Conservation (phyloP, 2,797 vertebrate genomes). For the Esox masquinongy region DNA sequence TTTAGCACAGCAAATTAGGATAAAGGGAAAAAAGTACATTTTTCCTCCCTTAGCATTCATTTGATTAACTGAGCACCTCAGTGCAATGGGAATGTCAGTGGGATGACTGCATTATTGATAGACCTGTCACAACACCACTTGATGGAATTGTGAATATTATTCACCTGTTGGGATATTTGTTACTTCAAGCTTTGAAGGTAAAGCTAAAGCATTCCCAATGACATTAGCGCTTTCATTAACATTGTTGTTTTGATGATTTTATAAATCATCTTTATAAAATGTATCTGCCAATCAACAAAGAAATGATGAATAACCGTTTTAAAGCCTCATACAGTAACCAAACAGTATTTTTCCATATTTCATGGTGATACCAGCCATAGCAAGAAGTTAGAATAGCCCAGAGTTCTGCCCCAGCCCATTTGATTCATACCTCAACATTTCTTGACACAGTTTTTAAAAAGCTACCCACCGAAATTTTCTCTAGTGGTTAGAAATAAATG, state of each 20-base stretch:
- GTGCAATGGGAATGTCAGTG: conserved; percentile 32
- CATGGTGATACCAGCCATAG: background rate
- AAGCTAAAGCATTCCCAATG: too few relatives aligned
- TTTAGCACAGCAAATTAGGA: conserved; percentile 32
- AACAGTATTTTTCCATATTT: background rate
- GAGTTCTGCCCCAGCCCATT: background rate
- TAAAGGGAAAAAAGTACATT: conserved; percentile 5
- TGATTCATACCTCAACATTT: background rate
- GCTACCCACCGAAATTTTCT: too few relatives aligned
- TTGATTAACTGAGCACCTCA: conserved; percentile 49
- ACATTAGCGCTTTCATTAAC: too few relatives aligned
- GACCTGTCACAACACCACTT: conserved; percentile 32
- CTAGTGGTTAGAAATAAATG: too few relatives aligned
- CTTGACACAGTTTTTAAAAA: background rate
- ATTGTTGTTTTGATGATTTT: background rate
- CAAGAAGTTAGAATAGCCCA: background rate
- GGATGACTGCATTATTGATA: conserved; percentile 58
- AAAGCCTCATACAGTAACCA: background rate
- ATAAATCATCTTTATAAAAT: background rate
- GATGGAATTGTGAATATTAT: conserved; percentile 25
- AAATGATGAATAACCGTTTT: too few relatives aligned
- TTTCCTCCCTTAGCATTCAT: conserved; percentile 39
- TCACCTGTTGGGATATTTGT: conserved; percentile 50
- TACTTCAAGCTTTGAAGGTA: background rate
- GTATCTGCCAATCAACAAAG: too few relatives aligned